Evolutionary conservation across 2,113 vertebrate species (phyloP).

Genomic region (Desmodus rotundus): DNA sequence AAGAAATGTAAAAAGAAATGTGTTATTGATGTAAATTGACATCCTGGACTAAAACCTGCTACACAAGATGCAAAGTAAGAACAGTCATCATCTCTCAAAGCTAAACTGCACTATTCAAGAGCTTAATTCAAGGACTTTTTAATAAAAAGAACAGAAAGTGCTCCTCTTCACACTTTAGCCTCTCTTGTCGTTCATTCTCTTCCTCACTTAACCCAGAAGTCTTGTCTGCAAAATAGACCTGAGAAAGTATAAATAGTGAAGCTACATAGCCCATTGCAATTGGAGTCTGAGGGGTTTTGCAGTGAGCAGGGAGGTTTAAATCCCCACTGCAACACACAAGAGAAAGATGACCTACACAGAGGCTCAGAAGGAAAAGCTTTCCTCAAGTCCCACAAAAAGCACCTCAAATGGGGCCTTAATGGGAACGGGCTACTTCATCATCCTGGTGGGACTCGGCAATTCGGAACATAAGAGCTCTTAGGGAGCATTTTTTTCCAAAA

Average conservation of each 20-base stretch:
- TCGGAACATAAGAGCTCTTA: not conserved
- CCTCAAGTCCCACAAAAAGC: not conserved
- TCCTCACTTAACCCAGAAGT: not conserved
- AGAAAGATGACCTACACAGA: not conserved
- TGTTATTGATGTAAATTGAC: constrained; percentile 52
- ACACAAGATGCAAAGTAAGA: constrained; percentile 22
- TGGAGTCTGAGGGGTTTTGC: not conserved
- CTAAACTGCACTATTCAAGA: not conserved
- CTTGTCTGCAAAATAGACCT: not conserved
- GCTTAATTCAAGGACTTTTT: constrained; percentile 34
- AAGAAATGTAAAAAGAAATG: constrained; percentile 46
- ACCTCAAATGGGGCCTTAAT: not conserved
- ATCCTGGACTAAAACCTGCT: constrained; percentile 35
- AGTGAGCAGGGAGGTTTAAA: not conserved
- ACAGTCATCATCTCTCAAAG: constrained; percentile 48
- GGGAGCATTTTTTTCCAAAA: not conserved
- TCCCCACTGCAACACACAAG: not conserved
- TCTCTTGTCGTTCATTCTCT: not conserved
- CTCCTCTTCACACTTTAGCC: not conserved
- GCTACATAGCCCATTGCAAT: not conserved
- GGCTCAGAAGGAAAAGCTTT: not conserved
- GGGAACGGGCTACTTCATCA: not conserved
- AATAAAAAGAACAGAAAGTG: not conserved
- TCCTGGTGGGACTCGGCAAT: not conserved
- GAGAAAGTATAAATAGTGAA: not conserved